Percentiles rank a stretch among this genome's conserved stretches.
Conservation (phyloP, 2,888 invertebrate species). For the Chrysodeixis includens region DNA sequence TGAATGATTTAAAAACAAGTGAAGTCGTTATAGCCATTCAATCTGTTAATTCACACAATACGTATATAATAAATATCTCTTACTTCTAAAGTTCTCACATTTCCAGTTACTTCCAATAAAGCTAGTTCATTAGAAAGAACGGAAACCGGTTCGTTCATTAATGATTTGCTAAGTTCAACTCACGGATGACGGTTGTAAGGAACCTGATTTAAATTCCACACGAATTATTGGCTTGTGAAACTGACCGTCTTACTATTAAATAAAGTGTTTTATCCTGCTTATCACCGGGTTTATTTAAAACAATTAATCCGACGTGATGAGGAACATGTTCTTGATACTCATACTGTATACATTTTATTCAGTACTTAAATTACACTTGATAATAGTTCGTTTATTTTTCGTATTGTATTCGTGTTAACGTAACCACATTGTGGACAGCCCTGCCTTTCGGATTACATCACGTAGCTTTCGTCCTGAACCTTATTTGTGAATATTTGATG, state of each 20-base stretch:
- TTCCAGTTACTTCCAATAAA: not conserved
- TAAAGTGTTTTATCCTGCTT: not conserved
- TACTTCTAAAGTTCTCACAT: not conserved
- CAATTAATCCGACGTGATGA: no score
- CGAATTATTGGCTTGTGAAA: not conserved
- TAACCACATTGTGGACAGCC: not conserved
- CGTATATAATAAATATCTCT: no score
- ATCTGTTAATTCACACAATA: not conserved
- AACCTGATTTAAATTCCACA: not conserved
- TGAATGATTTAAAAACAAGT: no score
- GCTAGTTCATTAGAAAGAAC: constrained; percentile 1
- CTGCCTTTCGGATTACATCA: not conserved
- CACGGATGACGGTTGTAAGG: not conserved
- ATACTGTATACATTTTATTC: no score
- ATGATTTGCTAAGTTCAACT: constrained; percentile 6
- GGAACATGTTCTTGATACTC: no score
- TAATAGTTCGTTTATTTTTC: no score
- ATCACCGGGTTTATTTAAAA: no score
- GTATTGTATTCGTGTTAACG: no score
- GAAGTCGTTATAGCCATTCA: not conserved
- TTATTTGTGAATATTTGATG: not conserved
- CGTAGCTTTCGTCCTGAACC: not conserved
- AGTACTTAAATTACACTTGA: no score
- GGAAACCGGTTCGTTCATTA: not conserved
- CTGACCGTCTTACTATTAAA: not conserved